These are phyloP conservation scores for Ectropis crepuscularia DNA, from an alignment of 2,888 invertebrate species.

Conservation along the genomic window DNA sequence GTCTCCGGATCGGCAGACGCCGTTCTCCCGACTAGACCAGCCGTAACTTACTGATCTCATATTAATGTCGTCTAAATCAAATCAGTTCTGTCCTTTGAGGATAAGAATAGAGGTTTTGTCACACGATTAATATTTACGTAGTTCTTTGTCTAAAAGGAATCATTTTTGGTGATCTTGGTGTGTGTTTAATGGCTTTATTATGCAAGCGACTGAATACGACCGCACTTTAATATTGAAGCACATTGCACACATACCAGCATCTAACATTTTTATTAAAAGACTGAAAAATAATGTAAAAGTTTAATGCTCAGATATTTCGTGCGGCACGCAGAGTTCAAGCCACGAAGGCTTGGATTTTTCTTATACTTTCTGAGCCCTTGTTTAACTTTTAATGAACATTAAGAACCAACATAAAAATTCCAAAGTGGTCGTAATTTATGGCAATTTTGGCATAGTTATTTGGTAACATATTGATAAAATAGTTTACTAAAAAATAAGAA, in stretches of 20 bases:
- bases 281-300: constrained; percentile 21
- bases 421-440: constrained; percentile 29
- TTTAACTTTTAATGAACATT: constrained; percentile 31
- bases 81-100: too few relatives aligned
- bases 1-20: too few relatives aligned
- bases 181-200: too few relatives aligned
- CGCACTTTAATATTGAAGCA: not conserved
- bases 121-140: too few relatives aligned
- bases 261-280: constrained; percentile 17
- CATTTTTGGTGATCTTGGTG: too few relatives aligned
- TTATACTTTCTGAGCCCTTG: constrained; percentile 21
- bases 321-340: constrained; percentile 51
- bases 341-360: constrained; percentile 41
- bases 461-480: constrained; percentile 19
- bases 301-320: constrained; percentile 44
- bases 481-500: constrained; percentile 2
- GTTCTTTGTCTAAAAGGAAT: too few relatives aligned
- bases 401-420: constrained; percentile 29
- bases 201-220: too few relatives aligned
- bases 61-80: too few relatives aligned
- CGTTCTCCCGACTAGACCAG: too few relatives aligned
- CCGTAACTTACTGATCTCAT: too few relatives aligned
- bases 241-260: constrained; percentile 12
- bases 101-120: too few relatives aligned
- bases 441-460: constrained; percentile 20